Evolutionary conservation across 2,113 vertebrate genomes (phyloP), one percentile per base, ranked within the genome.

Genomic region (Sphaerodactylus townsendi): DNA sequence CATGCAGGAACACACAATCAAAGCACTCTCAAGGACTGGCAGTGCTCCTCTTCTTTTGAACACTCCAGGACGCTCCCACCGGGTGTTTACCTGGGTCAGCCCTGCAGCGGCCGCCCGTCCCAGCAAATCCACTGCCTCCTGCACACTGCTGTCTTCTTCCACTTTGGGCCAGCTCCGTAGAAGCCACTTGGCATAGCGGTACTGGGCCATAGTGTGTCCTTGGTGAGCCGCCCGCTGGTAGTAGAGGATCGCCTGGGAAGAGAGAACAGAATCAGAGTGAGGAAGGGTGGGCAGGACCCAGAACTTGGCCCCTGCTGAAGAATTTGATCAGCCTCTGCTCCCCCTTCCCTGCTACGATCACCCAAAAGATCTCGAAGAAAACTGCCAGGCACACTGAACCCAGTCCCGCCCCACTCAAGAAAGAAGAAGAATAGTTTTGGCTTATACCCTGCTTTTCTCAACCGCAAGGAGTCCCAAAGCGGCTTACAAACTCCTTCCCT

Each of bases 201-300:
- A 99, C 92, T 98, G 98, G 80, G 98, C 98, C 94, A 97, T 96
- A 79, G 74, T 89, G 92, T 99, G 99, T 39, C 92, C 96, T 30
- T 93, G 93, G 9, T 37, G 86, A 25, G 98, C 97, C 37, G 99
- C 99, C 1, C 86, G 86, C 19, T 84, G 90, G 92, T 99, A 99
- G 92, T 96, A 98, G 77, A 95, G 69, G 62, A 94, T 89, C 72
- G 99, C 98, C 99, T 99, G 88, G 10, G 78, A 84, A 77, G 50
- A 90, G 33, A 90, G 64, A 83, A 83, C 25, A 3, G 11, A 25
- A 4, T 9, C 1, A 39, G 79, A 65, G 4, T 66, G 75, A 48
- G 35, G 48, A 70, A 2, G 75, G 17, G 21, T 2, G 53, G 5
- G 46, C 46, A 77, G 33, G 21, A 15, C 33, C 10, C 2, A 3